Evolutionary conservation across 2,888 invertebrate genomes (phyloP).

Genomic region (Ferrisia virgata): DNA sequence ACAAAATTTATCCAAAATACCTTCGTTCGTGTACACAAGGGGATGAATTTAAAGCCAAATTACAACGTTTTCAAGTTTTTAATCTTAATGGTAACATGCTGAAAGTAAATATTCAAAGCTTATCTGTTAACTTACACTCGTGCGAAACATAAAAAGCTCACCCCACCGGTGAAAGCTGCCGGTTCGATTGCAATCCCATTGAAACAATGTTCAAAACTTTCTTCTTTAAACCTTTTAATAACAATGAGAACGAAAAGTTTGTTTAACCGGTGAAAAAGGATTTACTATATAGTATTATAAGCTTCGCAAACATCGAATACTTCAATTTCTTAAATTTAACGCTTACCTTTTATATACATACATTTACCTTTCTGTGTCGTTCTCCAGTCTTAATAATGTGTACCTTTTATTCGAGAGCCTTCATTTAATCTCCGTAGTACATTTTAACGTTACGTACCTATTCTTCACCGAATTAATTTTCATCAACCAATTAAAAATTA

Average conservation of each 20-base stretch:
- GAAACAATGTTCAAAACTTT: conserved; percentile 23
- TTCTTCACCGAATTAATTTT: not conserved
- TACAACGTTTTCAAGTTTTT: conserved; percentile 29
- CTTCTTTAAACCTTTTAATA: conserved; percentile 28
- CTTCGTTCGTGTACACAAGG: not conserved
- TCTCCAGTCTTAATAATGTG: not conserved
- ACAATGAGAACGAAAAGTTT: conserved; percentile 10
- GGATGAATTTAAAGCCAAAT: not conserved
- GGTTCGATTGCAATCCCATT: conserved; percentile 19
- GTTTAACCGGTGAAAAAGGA: conserved; percentile 23
- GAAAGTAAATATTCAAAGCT: conserved; percentile 21
- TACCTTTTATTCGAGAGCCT: not conserved
- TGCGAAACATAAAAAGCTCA: conserved; percentile 13
- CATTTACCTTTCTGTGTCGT: not conserved
- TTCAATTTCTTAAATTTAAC: conserved; percentile 19
- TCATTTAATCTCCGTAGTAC: not conserved
- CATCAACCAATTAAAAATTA: not conserved
- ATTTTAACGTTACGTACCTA: not conserved
- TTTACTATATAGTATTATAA: conserved; percentile 31
- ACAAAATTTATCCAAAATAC: not conserved
- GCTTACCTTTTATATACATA: not conserved
- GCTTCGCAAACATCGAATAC: conserved; percentile 28
- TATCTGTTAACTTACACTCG: conserved; percentile 29
- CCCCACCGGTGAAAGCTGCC: not conserved
- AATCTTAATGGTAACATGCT: conserved; percentile 18